Evolutionary conservation across 1,140 invertebrate genomes (phyloP), one percentile per base, ranked within the genome.

Genomic region (Reticulitermes speratus): DNA sequence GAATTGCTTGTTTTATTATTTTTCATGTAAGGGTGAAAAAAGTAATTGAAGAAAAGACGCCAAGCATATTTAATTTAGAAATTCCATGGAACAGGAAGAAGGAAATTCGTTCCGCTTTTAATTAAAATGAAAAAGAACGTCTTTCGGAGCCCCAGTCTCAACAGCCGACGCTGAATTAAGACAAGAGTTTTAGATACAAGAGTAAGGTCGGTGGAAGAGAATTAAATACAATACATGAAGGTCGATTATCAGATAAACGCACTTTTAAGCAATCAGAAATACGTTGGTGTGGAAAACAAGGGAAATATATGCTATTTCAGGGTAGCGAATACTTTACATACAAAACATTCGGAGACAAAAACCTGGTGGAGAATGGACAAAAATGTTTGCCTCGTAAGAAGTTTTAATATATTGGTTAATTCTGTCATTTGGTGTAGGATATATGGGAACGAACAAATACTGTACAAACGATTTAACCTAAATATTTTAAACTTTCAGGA

Each of bases 51-150:
- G 25, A 75, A 75, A 75, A 30, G 25, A 75, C 6, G 65, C 65
- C 9, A 30, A 75, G 65, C 65, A 65, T 75, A 75, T 30, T 75
- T 30, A 75, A 75, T 30, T 75, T 75, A 75, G 65, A 75, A 25
- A 75, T 75, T 75, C 65, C 52, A 30, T 6, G 7, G 65, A 75
- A 75, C 5, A 3, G n/a, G 25, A 75, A 2, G n/a, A 75, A 75
- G 65, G n/a, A 75, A 75, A 30, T 75, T n/a, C n/a, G 9, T 75
- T 75, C n/a, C 65, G n/a, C 65, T 75, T 75, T 75, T 75, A 75
- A 75, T 75, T 75, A 30, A 75, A 25, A 75, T 30, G 25, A 75
- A 30, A 75, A 30, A 75, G 65, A 30, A 75, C 65, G 65, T 1
- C 59, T 75, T 30, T 30, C 0, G n/a, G 65, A 75, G 14, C 52